phyloP scores from a whole-genome alignment of 2,888 invertebrate species.

The Apomyelois bistriatella region DNA sequence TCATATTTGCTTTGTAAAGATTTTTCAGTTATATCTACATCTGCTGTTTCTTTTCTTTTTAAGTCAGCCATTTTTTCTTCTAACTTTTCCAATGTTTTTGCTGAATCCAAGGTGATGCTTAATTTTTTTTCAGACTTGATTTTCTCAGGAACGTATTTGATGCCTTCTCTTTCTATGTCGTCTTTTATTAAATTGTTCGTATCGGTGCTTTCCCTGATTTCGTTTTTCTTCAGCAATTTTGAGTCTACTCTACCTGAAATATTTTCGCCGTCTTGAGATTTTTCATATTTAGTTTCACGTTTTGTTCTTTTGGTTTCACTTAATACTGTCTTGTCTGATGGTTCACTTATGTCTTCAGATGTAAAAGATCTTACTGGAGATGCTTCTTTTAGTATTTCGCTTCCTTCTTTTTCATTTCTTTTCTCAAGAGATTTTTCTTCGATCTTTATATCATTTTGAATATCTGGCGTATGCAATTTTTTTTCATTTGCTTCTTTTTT shows the following conservation, averaged over 20 bases:
- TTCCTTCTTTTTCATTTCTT: conserved; percentile 23
- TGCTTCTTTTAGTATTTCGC: conserved; percentile 43
- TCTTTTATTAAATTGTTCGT: neutral
- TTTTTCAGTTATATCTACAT: neutral
- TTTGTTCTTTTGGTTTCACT: conserved; percentile 58
- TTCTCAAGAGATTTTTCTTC: conserved; percentile 18
- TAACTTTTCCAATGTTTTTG: conserved; percentile 67
- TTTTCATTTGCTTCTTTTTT: conserved; percentile 34
- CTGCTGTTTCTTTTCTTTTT: conserved; percentile 41
- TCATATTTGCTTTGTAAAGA: conserved; percentile 24
- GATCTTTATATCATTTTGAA: conserved; percentile 22
- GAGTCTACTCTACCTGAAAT: too few species aligned
- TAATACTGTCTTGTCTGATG: conserved; percentile 66
- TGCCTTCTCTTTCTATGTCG: neutral
- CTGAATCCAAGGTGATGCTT: conserved; percentile 53
- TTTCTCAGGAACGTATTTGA: neutral
- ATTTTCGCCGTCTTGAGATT: neutral
- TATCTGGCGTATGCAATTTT: conserved; percentile 17
- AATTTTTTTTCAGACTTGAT: conserved; percentile 35
- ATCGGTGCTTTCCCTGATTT: neutral
- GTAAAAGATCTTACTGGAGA: conserved; percentile 61
- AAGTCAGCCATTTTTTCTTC: conserved; percentile 68
- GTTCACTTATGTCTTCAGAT: conserved; percentile 76
- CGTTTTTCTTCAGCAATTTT: neutral
- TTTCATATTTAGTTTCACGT: conserved; percentile 38